A percentile compares a stretch with the other conserved stretches of the same genome.
These are phyloP conservation scores for Cyanistes caeruleus DNA, from an alignment of 2,113 vertebrate species.

Conservation along the genomic window DNA sequence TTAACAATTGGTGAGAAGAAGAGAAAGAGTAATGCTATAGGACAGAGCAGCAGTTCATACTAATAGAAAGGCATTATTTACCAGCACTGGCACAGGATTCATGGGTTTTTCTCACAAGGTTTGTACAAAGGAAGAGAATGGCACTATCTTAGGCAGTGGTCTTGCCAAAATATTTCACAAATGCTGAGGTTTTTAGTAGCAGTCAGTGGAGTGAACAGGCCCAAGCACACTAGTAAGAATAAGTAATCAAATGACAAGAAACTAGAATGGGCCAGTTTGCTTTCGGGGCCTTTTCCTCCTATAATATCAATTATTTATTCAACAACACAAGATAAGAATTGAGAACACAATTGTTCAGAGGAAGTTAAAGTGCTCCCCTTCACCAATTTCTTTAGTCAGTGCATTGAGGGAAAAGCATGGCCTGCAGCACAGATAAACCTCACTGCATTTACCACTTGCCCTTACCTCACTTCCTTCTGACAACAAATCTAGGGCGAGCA, in stretches of 20 bases:
- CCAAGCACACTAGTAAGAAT: neutral
- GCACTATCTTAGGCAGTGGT: neutral
- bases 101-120: fast-evolving
- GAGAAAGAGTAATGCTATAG: neutral
- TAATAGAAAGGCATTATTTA: neutral
- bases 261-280: neutral
- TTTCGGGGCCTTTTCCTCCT: neutral
- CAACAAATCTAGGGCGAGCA: slow-evolving; percentile 68
- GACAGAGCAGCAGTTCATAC: neutral
- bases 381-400: slow-evolving; percentile 42
- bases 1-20: neutral
- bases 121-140: neutral
- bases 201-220: neutral
- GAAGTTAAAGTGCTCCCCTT: slow-evolving; percentile 25
- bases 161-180: neutral
- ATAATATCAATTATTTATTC: slow-evolving; percentile 4
- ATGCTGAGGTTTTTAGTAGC: neutral
- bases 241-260: neutral
- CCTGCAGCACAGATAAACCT: slow-evolving; percentile 41
- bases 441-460: slow-evolving; percentile 71
- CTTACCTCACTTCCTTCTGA: slow-evolving; percentile 83
- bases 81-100: neutral
- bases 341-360: slow-evolving; percentile 6
- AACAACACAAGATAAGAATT: neutral
- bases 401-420: neutral